Percentiles rank a stretch among this genome's conserved stretches.
Conservation (phyloP, 1,140 invertebrate genomes). For the Teleopsis dalmanni region DNA sequence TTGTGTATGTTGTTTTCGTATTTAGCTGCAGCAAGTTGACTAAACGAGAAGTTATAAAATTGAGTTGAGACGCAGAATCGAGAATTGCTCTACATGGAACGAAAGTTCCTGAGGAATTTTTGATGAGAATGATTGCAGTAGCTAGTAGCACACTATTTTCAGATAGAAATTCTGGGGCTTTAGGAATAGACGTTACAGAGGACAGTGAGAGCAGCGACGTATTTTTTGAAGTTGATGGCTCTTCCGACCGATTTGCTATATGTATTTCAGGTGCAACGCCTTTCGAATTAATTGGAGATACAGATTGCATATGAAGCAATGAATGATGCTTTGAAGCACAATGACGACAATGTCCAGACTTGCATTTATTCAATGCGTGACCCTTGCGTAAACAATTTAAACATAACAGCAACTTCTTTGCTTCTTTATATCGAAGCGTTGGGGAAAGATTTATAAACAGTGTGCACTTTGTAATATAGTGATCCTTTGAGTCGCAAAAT, state of each 20-base stretch:
- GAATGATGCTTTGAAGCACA: no score
- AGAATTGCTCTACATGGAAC: conserved; percentile 7
- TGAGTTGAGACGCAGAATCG: conserved; percentile 4
- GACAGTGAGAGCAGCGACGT: not conserved
- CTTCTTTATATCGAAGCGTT: no score
- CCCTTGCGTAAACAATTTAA: no score
- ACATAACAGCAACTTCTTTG: no score
- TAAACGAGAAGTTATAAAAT: conserved; percentile 5
- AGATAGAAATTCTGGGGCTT: not conserved
- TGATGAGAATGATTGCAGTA: conserved; percentile 4
- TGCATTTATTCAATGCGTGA: no score
- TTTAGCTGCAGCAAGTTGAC: conserved; percentile 2
- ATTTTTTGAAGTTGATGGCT: not conserved
- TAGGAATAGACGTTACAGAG: not conserved
- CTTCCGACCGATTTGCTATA: not conserved
- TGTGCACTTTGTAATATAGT: no score
- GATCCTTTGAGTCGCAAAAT: no score
- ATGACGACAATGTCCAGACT: no score
- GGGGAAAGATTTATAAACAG: no score
- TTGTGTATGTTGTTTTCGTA: not conserved
- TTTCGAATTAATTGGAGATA: no score
- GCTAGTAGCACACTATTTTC: conserved; percentile 1
- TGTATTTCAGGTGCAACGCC: no score
- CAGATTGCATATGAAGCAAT: no score
- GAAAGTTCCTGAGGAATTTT: conserved; percentile 3